phyloP scores from a whole-genome alignment of 2,888 invertebrate genomes.

The Eilema caniola region DNA sequence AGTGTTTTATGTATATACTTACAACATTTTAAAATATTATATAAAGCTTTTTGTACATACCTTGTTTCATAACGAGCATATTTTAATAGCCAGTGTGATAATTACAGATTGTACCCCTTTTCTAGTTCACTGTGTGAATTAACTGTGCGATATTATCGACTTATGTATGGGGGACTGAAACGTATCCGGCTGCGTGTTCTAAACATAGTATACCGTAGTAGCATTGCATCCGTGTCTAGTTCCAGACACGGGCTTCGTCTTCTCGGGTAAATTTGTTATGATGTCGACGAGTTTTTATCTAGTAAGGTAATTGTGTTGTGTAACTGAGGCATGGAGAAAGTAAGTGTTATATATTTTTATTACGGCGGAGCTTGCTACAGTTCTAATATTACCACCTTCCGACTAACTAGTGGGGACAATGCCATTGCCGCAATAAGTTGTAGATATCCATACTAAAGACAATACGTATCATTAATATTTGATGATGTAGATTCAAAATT shows the following conservation, averaged over 20 bases:
- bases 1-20: constrained; percentile 58
- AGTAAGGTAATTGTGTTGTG: constrained; percentile 32
- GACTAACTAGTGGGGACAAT: constrained; percentile 8
- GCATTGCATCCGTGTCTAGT: constrained; percentile 18
- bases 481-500: constrained; percentile 28
- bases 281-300: constrained; percentile 51
- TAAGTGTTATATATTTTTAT: constrained; percentile 20
- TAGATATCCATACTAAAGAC: constrained; percentile 10
- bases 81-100: constrained; percentile 46
- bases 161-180: constrained; percentile 29
- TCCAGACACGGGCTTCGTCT: constrained; percentile 18
- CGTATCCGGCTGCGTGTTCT: constrained; percentile 22
- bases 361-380: constrained; percentile 24
- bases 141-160: constrained; percentile 29
- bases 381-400: constrained; percentile 21
- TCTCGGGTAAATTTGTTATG: constrained; percentile 35
- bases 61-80: constrained; percentile 53
- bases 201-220: constrained; percentile 18
- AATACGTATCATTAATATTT: constrained; percentile 13
- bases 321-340: constrained; percentile 16
- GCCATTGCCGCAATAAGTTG: constrained; percentile 1
- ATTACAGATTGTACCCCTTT: constrained; percentile 33
- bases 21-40: constrained; percentile 53
- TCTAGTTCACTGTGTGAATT: constrained; percentile 24
- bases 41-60: constrained; percentile 51